Evolutionary conservation across 2,888 invertebrate species (phyloP), one percentile per base, ranked within the genome.

Genomic region (Lasioglossum lativentre): DNA sequence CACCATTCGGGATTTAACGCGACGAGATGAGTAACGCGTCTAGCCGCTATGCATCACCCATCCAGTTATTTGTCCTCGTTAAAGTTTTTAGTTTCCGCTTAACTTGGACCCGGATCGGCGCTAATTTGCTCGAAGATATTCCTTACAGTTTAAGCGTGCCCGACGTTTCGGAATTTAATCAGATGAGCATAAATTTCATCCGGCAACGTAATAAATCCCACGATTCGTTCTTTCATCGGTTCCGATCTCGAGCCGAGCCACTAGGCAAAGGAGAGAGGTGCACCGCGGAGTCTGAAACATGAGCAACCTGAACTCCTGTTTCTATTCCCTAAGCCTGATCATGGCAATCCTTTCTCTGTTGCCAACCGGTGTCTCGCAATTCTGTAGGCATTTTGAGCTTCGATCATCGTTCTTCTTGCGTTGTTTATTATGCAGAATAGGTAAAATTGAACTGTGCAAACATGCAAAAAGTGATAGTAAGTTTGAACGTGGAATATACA

Each of bases 11-110:
- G 88, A 88, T 86, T 87, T 89, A 89, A 87, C 74, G 86, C 87
- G 83, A 76, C 85, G 78, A 87, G 89, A 90, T 89, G 89, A 89
- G 80, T 87, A 86, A 86, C 83, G 82, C 82, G 89, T 82, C 77
- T 82, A 85, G 68, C 82, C 71, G 77, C 82, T 75, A 83, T 85
- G 87, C 83, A 89, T 88, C 86, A 84, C 81, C 81, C 85, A 75
- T 85, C 78, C 88, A 79, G 89, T 87, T 90, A 90, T 90, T 90
- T 89, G 90, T 90, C 89, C 90, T 90, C 90, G 90, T 90, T 89
- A 90, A 85, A 87, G 83, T 89, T 90, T 87, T 88, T 87, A 90
- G 87, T 88, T 86, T 77, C 90, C 90, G 86, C 84, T 86, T 87
- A 88, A 86, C 76, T 70, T 56, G 71, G 70, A 59, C 72, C 78